These are phyloP conservation scores for Aradophagus sp. DNA, from an alignment of 1,140 invertebrate genomes.

Conservation along the genomic window DNA sequence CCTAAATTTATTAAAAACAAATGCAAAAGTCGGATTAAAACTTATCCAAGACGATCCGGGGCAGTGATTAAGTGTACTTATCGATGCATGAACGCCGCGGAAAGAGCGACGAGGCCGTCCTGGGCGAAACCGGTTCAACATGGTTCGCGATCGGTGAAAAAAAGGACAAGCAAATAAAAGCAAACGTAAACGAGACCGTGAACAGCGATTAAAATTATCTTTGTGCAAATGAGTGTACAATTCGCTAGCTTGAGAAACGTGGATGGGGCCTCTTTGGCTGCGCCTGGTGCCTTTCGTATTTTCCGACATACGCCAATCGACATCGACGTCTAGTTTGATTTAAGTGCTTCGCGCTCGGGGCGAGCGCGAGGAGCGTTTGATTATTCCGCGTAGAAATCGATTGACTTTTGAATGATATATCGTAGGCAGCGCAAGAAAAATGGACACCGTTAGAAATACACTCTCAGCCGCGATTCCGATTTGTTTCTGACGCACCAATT, in stretches of 20 bases:
- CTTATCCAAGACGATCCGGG: constrained; percentile 29
- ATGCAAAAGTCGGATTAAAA: constrained; percentile 42
- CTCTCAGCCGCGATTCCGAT: background rate
- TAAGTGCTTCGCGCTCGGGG: constrained; percentile 11
- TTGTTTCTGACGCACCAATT: constrained; percentile 26
- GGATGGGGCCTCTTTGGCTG: constrained; percentile 16
- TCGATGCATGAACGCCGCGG: constrained; percentile 43
- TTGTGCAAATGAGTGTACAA: constrained; percentile 55
- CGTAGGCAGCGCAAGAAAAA: constrained; percentile 27
- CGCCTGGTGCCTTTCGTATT: constrained; percentile 35
- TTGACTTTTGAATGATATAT: constrained; percentile 52
- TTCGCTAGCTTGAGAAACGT: constrained; percentile 43
- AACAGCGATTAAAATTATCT: constrained; percentile 58
- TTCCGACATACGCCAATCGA: constrained; percentile 46
- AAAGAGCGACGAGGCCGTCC: constrained; percentile 41
- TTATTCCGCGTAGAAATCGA: constrained; percentile 49
- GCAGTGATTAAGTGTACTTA: constrained; percentile 51
- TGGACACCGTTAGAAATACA: constrained; percentile 17
- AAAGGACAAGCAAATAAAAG: too few species aligned
- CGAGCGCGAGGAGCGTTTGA: too few species aligned
- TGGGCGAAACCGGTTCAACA: constrained; percentile 48
- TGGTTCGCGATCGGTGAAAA: constrained; percentile 33
- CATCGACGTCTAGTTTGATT: constrained; percentile 35
- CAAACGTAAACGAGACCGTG: constrained; percentile 49
- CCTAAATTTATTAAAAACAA: constrained; percentile 45